Conservation (phyloP, 2,888 invertebrate genomes). For the Mechanitis messenoides region DNA sequence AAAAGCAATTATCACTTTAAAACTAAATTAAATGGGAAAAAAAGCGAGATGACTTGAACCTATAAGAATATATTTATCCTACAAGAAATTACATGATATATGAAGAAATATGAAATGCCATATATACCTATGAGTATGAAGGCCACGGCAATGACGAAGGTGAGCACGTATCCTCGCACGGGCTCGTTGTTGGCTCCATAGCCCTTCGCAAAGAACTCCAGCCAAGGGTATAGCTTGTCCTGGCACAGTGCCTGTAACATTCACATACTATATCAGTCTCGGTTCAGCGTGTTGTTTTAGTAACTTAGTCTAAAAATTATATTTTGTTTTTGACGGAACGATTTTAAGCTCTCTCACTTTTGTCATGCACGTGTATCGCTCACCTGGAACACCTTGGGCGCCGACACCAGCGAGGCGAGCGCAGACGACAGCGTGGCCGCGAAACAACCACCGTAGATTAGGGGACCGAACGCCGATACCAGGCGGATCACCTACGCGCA, state of each 20-base stretch:
- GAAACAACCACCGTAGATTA: constrained; percentile 97
- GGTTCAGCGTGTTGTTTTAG: no score
- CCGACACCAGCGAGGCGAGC: constrained; percentile 95
- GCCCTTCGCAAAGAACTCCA: constrained; percentile 92
- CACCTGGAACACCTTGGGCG: constrained; percentile 93
- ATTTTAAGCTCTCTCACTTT: no score
- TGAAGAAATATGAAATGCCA: no score
- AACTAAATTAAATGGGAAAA: no score
- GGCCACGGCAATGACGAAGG: constrained; percentile 90
- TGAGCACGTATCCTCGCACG: constrained; percentile 92
- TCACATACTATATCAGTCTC: no score
- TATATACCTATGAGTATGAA: constrained; percentile 89
- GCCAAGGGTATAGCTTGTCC: constrained; percentile 94
- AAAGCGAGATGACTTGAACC: no score
- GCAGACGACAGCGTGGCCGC: constrained; percentile 98
- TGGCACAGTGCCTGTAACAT: constrained; percentile 86
- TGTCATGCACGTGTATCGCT: not conserved
- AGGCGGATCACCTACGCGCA: constrained; percentile 83
- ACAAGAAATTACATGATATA: no score
- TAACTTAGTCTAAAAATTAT: no score
- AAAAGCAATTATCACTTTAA: no score
- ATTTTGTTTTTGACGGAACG: no score
- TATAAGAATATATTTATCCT: no score
- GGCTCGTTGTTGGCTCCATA: constrained; percentile 90
- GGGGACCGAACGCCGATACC: constrained; percentile 89